phyloP scores from a whole-genome alignment of 2,888 invertebrate genomes.

The Smittia sp. region DNA sequence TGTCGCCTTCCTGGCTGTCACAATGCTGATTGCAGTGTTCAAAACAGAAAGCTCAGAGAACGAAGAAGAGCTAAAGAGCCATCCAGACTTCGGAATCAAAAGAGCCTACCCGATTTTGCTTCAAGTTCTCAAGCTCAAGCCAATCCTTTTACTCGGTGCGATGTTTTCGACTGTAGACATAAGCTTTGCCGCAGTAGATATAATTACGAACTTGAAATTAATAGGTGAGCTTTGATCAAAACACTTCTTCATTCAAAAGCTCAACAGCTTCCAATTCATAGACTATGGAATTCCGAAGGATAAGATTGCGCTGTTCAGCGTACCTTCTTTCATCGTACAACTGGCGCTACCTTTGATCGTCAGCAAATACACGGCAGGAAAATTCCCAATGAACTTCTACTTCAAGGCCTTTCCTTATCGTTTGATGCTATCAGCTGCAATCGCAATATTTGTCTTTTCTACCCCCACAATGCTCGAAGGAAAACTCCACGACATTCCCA shows the following conservation, averaged over 20 bases:
- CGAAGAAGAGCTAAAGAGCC: constrained; percentile 50
- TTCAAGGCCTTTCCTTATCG: constrained; percentile 60
- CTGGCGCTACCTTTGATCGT: constrained; percentile 70
- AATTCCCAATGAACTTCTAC: constrained; percentile 8
- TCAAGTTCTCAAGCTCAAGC: constrained; percentile 77
- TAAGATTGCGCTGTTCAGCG: constrained; percentile 84
- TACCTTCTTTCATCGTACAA: constrained; percentile 92
- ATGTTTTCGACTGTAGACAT: constrained; percentile 91
- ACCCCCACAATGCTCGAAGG: constrained; percentile 72
- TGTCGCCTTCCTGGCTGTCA: constrained; percentile 82
- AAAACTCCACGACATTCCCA: constrained; percentile 57
- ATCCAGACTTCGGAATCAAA: constrained; percentile 53
- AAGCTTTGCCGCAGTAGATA: constrained; percentile 91
- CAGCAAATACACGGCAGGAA: constrained; percentile 54
- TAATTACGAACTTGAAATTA: constrained; percentile 89
- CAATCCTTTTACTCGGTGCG: constrained; percentile 73
- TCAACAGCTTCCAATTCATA: constrained; percentile 59
- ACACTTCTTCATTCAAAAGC: background rate
- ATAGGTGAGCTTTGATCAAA: too few relatives aligned
- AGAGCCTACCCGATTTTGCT: constrained; percentile 81
- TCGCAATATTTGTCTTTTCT: constrained; percentile 77
- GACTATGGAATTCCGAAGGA: constrained; percentile 96
- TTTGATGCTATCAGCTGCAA: constrained; percentile 78
- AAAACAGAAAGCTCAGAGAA: constrained; percentile 72
- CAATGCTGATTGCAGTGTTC: constrained; percentile 83